Evolutionary conservation across 2,888 invertebrate species (phyloP).

Genomic region (Drosophila pseudotakahashii): DNA sequence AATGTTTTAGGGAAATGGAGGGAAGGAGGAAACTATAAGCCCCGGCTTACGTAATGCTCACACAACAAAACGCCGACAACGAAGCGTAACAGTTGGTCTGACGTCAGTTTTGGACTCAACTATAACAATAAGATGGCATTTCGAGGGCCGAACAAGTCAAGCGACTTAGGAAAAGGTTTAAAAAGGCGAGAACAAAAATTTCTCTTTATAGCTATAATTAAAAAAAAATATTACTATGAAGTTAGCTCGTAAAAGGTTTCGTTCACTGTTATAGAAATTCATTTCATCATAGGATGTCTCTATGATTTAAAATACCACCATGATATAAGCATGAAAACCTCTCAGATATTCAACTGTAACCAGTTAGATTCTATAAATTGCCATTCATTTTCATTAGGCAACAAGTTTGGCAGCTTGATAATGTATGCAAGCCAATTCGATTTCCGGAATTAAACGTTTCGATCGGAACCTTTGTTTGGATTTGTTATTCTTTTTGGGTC

Average conservation of each 20-base stretch:
- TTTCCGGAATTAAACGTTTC: conserved; percentile 65
- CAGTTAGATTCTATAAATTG: conserved; percentile 43
- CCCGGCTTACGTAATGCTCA: conserved; percentile 40
- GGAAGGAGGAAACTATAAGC: conserved; percentile 24
- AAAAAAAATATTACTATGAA: conserved; percentile 10
- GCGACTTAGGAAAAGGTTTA: conserved; percentile 4
- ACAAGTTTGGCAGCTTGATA: conserved; percentile 40
- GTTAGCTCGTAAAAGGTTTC: conserved; percentile 6
- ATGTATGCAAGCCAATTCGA: conserved; percentile 54
- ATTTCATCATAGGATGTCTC: neutral
- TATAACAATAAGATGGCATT: conserved; percentile 34
- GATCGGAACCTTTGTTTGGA: conserved; percentile 30
- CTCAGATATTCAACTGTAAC: conserved; percentile 30
- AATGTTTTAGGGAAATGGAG: conserved; percentile 5
- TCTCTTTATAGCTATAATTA: conserved; percentile 17
- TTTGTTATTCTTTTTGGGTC: conserved; percentile 4
- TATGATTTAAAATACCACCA: neutral
- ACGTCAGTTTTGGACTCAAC: conserved; percentile 54
- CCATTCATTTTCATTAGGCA: conserved; percentile 62
- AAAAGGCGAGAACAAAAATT: conserved; percentile 9
- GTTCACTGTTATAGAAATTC: conserved; percentile 1
- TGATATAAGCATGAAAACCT: neutral
- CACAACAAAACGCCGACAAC: conserved; percentile 19
- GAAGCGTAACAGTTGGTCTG: conserved; percentile 71
- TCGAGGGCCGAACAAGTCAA: conserved; percentile 32